Base-by-base conservation (phyloP, 2,888 invertebrate genomes). In the Azorinus chamasolen region DNA sequence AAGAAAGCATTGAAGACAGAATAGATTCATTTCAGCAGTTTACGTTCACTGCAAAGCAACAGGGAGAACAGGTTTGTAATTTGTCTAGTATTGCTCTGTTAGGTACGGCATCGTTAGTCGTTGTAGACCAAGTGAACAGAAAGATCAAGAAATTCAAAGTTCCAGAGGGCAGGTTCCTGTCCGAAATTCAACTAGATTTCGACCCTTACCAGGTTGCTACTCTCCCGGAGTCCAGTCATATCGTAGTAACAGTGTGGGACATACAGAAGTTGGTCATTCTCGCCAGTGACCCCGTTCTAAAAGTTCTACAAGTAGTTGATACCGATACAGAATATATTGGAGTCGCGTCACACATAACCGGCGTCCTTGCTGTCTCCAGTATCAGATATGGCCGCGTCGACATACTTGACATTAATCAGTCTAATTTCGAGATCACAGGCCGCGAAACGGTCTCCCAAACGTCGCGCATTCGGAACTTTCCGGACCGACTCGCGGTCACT, bases 91-190 rank as follows among this genome's bases (percentile, higher is more conserved):
- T 73, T n/a, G 77, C 81, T 0, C 25, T 81, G 2, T 51, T 74
- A 3, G 78, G 78, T 1, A 78, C 77, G 10, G 69, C 74, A 3
- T 71, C 77, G 1, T 57, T 66, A 4, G 68, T 81, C 5, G 57
- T 75, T 5, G 78, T 78, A 14, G 81, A 81, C 45, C 77, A 81
- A 48, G 41, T 48, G 43, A 81, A 81, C 46, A 71, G 45, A 46
- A 73, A 70, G 16, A 16, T 81, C 20, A 81, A 81, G 57, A 81
- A 81, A 53, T 81, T 78, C 25, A 81, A 81, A 63, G 51, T 81
- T 18, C 81, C 81, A 39, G 81, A 81, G 45, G 81, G 81, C 24
- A 50, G 41, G 2, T 74, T 77, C 20, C 53, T 81, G 32, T 57
- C 61, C 45, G 77, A 78, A n/a, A 25, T 81, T 14, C 41, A 57